Conservation (phyloP, 2,113 vertebrate species). For the Labeo catla region DNA sequence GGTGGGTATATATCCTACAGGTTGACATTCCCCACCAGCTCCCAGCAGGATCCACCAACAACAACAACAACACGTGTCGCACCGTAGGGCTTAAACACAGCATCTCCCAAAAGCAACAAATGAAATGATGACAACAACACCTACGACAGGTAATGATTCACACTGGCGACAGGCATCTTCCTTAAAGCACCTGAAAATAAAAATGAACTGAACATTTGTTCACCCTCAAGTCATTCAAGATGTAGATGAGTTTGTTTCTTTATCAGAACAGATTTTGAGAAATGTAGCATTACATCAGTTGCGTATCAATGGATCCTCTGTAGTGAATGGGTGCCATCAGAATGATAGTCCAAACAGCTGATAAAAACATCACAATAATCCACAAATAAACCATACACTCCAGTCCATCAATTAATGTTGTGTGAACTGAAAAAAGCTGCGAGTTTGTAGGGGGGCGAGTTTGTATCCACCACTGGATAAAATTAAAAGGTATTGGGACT, state of each 20-base stretch:
- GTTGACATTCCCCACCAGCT: slow-evolving; percentile 18
- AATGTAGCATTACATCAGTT: background rate
- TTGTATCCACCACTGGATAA: no score
- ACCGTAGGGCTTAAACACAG: slow-evolving; percentile 5
- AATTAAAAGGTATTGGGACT: no score
- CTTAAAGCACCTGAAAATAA: background rate
- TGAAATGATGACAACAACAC: background rate
- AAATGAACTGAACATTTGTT: background rate
- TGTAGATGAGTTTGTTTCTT: background rate
- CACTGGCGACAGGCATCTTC: background rate
- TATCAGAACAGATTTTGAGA: background rate
- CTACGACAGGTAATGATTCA: background rate
- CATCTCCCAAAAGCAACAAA: background rate
- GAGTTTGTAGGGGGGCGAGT: no score
- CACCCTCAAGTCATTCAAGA: background rate
- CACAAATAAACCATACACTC: background rate
- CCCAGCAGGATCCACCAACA: slow-evolving; percentile 4
- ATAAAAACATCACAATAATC: background rate
- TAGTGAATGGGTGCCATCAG: background rate
- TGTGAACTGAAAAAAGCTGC: no score
- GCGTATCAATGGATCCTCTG: background rate
- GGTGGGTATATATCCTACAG: slow-evolving; percentile 19
- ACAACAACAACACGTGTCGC: slow-evolving; percentile 29
- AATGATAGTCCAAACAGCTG: background rate
- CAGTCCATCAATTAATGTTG: background rate